Evolutionary conservation across 2,113 vertebrate species (phyloP).

Genomic region (Sula dactylatra): DNA sequence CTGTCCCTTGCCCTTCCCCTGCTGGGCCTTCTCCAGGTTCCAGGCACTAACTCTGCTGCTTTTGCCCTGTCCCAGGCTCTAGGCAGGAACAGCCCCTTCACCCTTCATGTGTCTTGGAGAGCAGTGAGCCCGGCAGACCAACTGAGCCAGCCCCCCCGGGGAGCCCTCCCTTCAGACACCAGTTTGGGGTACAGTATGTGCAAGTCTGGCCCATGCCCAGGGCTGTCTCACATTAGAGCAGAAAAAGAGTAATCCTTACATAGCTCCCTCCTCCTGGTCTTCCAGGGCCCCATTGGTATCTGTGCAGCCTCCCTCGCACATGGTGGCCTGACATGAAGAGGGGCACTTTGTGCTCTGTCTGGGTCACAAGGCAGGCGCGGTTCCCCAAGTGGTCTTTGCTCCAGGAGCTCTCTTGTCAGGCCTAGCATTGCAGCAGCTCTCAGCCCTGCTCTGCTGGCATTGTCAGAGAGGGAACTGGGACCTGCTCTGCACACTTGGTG

Average conservation of each 20-base stretch:
- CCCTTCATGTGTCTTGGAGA: slow-evolving; percentile 55
- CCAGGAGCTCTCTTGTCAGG: neutral
- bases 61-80: slow-evolving; percentile 59
- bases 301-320: neutral
- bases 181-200: slow-evolving; percentile 65
- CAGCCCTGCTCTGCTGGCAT: neutral
- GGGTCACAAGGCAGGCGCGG: neutral
- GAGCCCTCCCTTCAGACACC: slow-evolving; percentile 48
- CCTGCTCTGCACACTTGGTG: neutral
- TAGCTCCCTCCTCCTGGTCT: neutral
- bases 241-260: neutral
- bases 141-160: slow-evolving; percentile 12
- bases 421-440: neutral
- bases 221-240: neutral
- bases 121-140: slow-evolving; percentile 39
- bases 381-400: neutral
- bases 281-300: neutral
- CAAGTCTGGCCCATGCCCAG: neutral
- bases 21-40: neutral
- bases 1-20: neutral
- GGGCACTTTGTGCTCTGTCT: neutral
- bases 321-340: neutral
- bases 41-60: slow-evolving; percentile 41
- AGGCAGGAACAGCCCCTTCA: slow-evolving; percentile 54
- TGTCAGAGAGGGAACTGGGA: neutral